Evolutionary conservation across 2,797 vertebrate genomes (phyloP).

Genomic region (Protonibea diacanthus): DNA sequence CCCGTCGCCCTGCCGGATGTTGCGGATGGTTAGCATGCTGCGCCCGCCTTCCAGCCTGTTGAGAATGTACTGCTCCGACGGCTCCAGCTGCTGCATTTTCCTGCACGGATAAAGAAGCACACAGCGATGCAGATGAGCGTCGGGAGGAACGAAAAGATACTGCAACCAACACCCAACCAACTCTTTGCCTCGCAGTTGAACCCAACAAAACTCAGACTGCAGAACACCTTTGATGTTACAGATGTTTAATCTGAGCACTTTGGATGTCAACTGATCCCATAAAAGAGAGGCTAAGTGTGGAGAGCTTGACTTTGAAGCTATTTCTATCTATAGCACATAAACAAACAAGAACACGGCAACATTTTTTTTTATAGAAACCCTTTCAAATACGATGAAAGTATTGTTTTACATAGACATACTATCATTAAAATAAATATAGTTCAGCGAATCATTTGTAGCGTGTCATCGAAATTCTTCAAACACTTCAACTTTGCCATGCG

Average conservation of each 20-base stretch:
- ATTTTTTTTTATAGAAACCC: constrained; percentile 37
- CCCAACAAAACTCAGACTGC: neutral
- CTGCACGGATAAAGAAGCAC: constrained; percentile 75
- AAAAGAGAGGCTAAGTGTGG: constrained; percentile 42
- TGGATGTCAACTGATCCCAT: constrained; percentile 34
- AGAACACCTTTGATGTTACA: constrained; percentile 22
- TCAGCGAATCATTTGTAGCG: constrained; percentile 30
- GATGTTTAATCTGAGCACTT: constrained; percentile 41
- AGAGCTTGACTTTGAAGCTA: constrained; percentile 35
- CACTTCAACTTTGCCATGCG: neutral
- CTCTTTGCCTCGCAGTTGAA: constrained; percentile 10
- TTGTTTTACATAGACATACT: constrained; percentile 25
- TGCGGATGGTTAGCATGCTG: constrained; percentile 91
- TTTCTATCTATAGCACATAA: constrained; percentile 46
- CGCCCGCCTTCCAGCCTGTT: constrained; percentile 86
- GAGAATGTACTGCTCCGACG: constrained; percentile 89
- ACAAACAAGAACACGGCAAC: constrained; percentile 20
- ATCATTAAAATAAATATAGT: constrained; percentile 34
- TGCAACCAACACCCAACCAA: neutral
- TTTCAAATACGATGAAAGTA: constrained; percentile 33
- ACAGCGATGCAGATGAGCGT: neutral
- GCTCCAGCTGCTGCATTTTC: constrained; percentile 91
- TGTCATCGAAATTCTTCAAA: constrained; percentile 23
- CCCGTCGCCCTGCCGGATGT: constrained; percentile 90
- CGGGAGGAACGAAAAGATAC: neutral